These are phyloP conservation scores for Phortica variegata DNA, from an alignment of 1,140 invertebrate species.

Conservation along the genomic window DNA sequence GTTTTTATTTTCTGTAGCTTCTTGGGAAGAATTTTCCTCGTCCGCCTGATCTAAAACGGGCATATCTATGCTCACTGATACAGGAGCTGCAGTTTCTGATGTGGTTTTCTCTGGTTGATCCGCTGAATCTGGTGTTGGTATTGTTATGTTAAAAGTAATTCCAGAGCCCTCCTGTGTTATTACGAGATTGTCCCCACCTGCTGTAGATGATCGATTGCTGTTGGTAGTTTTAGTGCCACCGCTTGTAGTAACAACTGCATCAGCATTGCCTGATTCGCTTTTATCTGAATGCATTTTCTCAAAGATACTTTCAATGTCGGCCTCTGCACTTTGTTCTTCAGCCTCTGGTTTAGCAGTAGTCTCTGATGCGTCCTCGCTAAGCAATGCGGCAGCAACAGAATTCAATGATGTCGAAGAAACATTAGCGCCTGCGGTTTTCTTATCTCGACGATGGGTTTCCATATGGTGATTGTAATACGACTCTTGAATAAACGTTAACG, in stretches of 20 bases:
- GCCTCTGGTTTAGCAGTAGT: constrained; percentile 12
- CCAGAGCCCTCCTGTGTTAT: constrained; percentile 54
- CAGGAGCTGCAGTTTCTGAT: constrained; percentile 39
- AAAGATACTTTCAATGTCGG: constrained; percentile 56
- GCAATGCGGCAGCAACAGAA: constrained; percentile 39
- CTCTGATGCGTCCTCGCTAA: constrained; percentile 40
- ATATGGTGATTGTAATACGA: constrained; percentile 57
- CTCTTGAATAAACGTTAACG: constrained; percentile 55
- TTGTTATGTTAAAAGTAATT: constrained; percentile 56
- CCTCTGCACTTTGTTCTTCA: constrained; percentile 40
- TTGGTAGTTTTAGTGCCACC: constrained; percentile 13
- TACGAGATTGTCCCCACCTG: constrained; percentile 42
- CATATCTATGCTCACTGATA: constrained; percentile 55
- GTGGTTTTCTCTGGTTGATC: constrained; percentile 36
- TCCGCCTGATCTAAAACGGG: constrained; percentile 50
- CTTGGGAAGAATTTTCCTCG: constrained; percentile 38
- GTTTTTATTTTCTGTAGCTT: constrained; percentile 25
- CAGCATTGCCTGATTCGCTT: constrained; percentile 29
- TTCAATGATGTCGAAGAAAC: constrained; percentile 28
- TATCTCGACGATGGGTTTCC: constrained; percentile 52
- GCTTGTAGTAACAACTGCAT: neutral
- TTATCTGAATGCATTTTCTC: constrained; percentile 57
- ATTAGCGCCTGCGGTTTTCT: constrained; percentile 24
- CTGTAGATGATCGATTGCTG: constrained; percentile 18
- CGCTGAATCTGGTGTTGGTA: constrained; percentile 41